Conservation (phyloP, 2,797 vertebrate genomes). For the Morus bassanus region DNA sequence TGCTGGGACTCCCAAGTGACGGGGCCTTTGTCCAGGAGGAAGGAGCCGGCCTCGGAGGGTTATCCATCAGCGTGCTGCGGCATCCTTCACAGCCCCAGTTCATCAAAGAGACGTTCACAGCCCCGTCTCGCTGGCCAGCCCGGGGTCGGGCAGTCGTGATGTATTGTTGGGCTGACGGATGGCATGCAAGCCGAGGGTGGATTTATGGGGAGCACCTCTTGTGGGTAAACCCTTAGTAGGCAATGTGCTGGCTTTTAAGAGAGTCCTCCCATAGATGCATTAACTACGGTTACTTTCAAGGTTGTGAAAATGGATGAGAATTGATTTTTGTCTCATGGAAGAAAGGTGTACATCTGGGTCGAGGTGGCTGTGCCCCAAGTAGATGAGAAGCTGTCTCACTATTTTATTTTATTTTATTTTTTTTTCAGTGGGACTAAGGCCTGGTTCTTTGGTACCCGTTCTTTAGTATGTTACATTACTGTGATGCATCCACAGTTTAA, state of each 20-base stretch:
- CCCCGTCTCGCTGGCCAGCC: constrained; percentile 11
- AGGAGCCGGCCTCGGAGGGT: constrained; percentile 35
- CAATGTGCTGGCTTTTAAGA: constrained; percentile 15
- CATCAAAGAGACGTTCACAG: constrained; percentile 54
- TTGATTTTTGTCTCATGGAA: neutral
- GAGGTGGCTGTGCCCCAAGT: neutral
- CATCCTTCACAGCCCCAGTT: constrained; percentile 31
- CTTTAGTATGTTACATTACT: neutral
- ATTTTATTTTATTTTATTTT: fast-evolving
- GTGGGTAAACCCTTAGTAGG: constrained; percentile 25
- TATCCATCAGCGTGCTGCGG: constrained; percentile 49
- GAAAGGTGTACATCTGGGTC: neutral
- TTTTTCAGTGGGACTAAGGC: neutral
- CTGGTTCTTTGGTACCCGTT: neutral
- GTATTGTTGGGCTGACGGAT: constrained; percentile 7
- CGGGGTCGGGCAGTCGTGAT: constrained; percentile 34
- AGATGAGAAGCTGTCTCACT: neutral
- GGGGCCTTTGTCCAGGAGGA: constrained; percentile 67
- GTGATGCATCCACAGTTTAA: neutral
- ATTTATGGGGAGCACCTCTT: constrained; percentile 61
- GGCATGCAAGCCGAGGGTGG: neutral
- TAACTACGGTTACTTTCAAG: neutral
- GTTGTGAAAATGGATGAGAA: neutral
- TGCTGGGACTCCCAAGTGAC: constrained; percentile 54
- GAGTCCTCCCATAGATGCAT: neutral